phyloP scores from a whole-genome alignment of 2,113 vertebrate species.

The Pelobates fuscus region DNA sequence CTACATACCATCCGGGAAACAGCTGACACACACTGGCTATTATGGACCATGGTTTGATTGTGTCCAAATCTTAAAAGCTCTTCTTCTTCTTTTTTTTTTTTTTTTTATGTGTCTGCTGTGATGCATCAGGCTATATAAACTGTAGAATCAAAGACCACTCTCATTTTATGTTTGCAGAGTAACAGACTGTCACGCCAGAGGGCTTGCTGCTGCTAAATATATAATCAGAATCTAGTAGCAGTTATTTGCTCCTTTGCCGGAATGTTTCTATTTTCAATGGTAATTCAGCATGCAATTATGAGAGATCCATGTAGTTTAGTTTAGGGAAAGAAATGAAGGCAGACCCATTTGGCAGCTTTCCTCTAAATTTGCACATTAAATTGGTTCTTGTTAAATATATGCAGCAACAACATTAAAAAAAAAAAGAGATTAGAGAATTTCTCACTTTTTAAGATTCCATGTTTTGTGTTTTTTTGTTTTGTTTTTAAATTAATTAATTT shows the following conservation, averaged over 20 bases:
- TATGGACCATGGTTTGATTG: slow-evolving; percentile 72
- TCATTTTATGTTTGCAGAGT: slow-evolving; percentile 51
- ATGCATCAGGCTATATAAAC: slow-evolving; percentile 56
- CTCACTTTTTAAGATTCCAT: slow-evolving; percentile 40
- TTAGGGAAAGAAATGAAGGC: slow-evolving; percentile 38
- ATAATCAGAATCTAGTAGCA: slow-evolving; percentile 55
- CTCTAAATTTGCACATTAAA: slow-evolving; percentile 50
- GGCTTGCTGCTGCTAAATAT: slow-evolving; percentile 60
- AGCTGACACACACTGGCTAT: slow-evolving; percentile 78
- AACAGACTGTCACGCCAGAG: slow-evolving; percentile 53
- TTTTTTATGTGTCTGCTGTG: slow-evolving; percentile 56
- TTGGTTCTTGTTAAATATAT: slow-evolving; percentile 51
- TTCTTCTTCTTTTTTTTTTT: slow-evolving; percentile 1
- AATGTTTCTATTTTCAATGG: slow-evolving; percentile 67
- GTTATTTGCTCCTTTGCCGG: slow-evolving; percentile 49
- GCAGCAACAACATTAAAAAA: slow-evolving; percentile 19
- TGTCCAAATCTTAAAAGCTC: slow-evolving; percentile 66
- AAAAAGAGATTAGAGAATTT: slow-evolving; percentile 3
- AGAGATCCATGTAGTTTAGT: slow-evolving; percentile 49
- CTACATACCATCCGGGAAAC: slow-evolving; percentile 73
- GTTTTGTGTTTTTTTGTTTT: slow-evolving; percentile 4
- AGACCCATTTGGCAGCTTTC: slow-evolving; percentile 50
- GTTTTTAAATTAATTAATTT: slow-evolving; percentile 31
- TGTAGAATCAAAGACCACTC: slow-evolving; percentile 42
- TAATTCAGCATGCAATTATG: slow-evolving; percentile 63